Evolutionary conservation across 2,888 invertebrate species (phyloP).

Genomic region (Leptopterna dolabrata): DNA sequence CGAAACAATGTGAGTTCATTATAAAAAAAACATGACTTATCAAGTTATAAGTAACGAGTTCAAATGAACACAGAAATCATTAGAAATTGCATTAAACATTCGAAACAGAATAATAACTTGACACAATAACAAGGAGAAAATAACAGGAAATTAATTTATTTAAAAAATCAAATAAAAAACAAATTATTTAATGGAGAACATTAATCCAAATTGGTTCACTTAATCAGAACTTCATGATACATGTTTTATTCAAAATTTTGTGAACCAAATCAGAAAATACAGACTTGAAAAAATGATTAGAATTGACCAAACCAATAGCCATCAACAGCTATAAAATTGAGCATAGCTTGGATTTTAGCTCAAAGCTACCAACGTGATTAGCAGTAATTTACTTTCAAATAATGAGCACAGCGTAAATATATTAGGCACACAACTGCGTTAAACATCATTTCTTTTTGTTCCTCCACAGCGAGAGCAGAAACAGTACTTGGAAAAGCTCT

Average conservation of each 20-base stretch:
- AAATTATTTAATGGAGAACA: background rate
- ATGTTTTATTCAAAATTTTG: too few species aligned
- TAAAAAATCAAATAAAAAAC: too few species aligned
- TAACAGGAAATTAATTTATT: too few species aligned
- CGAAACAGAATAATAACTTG: too few species aligned
- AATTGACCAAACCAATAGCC: background rate
- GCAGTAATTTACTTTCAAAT: background rate
- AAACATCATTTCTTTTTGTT: background rate
- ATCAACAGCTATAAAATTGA: background rate
- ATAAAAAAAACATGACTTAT: background rate
- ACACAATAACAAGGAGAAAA: too few species aligned
- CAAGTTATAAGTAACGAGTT: background rate
- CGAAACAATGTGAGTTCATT: constrained; percentile 31
- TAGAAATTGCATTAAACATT: too few species aligned
- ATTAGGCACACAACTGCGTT: background rate
- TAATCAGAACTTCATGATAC: background rate
- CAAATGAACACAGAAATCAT: background rate
- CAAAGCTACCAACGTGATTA: constrained; percentile 20
- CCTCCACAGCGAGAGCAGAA: background rate
- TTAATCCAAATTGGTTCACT: constrained; percentile 4
- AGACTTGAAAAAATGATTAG: background rate
- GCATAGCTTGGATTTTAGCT: background rate
- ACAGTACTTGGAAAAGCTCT: background rate
- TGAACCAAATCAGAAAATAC: constrained; percentile 7
- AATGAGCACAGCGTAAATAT: background rate